Evolutionary conservation across 2,113 vertebrate species (phyloP), one percentile per base, ranked within the genome.

Genomic region (Pteronura brasiliensis): DNA sequence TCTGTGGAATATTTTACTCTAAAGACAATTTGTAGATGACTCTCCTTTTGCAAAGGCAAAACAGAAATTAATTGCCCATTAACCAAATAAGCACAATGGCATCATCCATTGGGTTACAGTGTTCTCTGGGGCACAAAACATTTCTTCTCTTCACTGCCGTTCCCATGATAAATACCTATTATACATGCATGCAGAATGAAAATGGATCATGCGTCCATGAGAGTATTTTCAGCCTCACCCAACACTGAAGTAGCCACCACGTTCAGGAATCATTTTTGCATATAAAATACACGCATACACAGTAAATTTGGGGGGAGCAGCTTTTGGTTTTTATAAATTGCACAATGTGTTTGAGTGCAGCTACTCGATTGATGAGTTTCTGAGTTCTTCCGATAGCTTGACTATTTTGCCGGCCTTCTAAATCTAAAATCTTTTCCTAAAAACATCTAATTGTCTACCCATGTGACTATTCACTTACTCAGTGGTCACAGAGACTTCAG

Each of bases 401-500:
- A 93, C 67, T 91, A 92, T 82, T 96, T 88, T 98, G 94, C 65
- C 87, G 97, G 91, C 94, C 90, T 97, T 97, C 86, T 92, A 95
- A 98, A 97, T 92, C 0, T 44, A 34, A 97, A 97, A 95, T 18
- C 8, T n/a, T 20, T 77, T 57, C 59, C 83, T 9, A 31, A 69
- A 79, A 72, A 82, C n/a, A 79, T 47, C 92, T 88, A 84, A 84
- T 79, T 94, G 89, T 14, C 8, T 98, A 95, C 86, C 95, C 36
- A 86, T 96, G 96, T 98, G 95, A 97, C 93, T 98, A 85, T 96
- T 63, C 39, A 77, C 96, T 97, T 95, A 88, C 86, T 97, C 79
- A 83, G 95, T 96, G 96, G 98, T 98, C 97, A 96, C 96, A 96
- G 97, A 97, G 96, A 98, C 96, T 97, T 97, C 96, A 98, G 98